These are phyloP conservation scores for Stegostoma tigrinum DNA, from an alignment of 2,113 vertebrate genomes.

Conservation along the genomic window DNA sequence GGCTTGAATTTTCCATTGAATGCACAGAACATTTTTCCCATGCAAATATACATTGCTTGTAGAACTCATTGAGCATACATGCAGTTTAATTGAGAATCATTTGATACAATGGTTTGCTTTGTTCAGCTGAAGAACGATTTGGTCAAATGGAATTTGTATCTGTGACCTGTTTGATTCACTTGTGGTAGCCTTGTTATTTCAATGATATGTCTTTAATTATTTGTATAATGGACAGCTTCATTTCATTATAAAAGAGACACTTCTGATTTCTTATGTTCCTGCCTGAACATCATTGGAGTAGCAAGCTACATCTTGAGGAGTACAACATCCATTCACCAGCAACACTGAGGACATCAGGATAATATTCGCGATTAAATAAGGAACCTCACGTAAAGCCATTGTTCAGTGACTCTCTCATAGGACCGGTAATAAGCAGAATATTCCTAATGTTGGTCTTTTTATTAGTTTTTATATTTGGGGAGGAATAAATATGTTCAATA, in stretches of 20 bases:
- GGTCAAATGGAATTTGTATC: too few species aligned
- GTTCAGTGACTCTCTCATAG: neutral
- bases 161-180: neutral
- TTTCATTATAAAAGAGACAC: neutral
- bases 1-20: too few species aligned
- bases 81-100: too few species aligned
- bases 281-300: neutral
- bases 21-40: too few species aligned
- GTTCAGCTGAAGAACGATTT: too few species aligned
- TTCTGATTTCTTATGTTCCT: slow-evolving; percentile 5
- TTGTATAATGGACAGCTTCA: neutral
- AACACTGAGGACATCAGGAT: too few species aligned
- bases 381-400: neutral
- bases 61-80: too few species aligned
- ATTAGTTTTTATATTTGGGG: neutral
- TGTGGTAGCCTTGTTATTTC: neutral
- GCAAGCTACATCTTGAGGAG: neutral
- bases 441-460: neutral
- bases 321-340: neutral
- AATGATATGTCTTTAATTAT: neutral
- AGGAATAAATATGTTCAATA: neutral
- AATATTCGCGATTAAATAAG: neutral
- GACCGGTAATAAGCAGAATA: neutral
- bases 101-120: too few species aligned
- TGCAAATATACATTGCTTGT: too few species aligned